Base-by-base conservation (phyloP, 2,888 invertebrate genomes). In the Furcula furcula region DNA sequence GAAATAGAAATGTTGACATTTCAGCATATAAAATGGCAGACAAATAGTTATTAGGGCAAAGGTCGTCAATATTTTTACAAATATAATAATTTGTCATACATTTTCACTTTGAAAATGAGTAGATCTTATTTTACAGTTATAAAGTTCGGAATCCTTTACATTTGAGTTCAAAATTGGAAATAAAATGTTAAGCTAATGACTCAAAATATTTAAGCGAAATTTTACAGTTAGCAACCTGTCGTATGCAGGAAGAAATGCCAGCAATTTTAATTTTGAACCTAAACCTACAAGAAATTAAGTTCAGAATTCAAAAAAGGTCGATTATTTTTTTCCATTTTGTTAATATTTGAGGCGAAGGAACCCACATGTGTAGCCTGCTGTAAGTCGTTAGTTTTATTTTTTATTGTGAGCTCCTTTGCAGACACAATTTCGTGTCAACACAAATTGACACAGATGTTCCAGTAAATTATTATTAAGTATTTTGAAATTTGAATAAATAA, bases 361-460 rank as follows among this genome's bases (percentile, higher is more conserved):
- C 75, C 61, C 81, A 82, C 79, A 75, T 83, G 84, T 77, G 67
- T 67, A 55, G 69, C 62, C 65, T 69, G 68, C 55, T 67, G 75
- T 63, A 55, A 62, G 76, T 79, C 79, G 73, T 82, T 78, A 71
- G 69, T 76, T 75, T 67, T 56, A 55, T 70, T 78, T 78, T 82
- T 78, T 75, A 65, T 62, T 55, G 55, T 56, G 44, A 56, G 55
- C 60, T 66, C 55, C 62, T 71, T 66, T 52, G 55, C 63, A 63
- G 65, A 71, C 69, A 71, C 63, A 74, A 65, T 65, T 67, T 58
- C 57, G 64, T 82, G 83, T 83, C 83, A 84, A 83, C 83, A 81
- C 60, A 64, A 67, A 76, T 76, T 69, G 72, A 66, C 73, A 80
- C 82, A 83, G 76, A 83, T 83, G 84, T 70, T 69, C 41, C 48